These are phyloP conservation scores for Pyrochroa serraticornis DNA, from an alignment of 2,888 invertebrate genomes.

Conservation along the genomic window DNA sequence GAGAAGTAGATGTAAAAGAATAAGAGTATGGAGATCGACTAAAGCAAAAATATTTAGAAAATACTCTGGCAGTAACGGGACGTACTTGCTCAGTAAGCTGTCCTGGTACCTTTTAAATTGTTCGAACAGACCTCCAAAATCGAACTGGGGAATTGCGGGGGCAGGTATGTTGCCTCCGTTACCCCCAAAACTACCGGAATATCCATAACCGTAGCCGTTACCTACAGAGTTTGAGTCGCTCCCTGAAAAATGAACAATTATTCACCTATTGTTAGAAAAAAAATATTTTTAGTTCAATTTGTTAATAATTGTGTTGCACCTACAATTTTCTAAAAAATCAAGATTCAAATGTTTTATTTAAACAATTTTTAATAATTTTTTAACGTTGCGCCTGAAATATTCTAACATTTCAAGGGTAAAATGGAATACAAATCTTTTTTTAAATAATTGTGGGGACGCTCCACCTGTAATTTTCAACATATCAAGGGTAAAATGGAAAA, in stretches of 20 bases:
- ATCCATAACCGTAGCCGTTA: slow-evolving; percentile 37
- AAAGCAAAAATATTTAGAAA: slow-evolving; percentile 17
- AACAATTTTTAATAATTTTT: too few species aligned
- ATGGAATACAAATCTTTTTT: too few species aligned
- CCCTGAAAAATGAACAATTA: slow-evolving; percentile 8
- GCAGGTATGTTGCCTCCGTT: slow-evolving; percentile 3
- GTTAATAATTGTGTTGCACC: too few species aligned
- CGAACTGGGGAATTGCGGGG: slow-evolving; percentile 32
- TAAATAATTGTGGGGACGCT: too few species aligned
- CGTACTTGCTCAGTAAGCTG: slow-evolving; percentile 48
- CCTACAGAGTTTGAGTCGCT: slow-evolving; percentile 30
- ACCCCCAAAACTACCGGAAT: slow-evolving; percentile 43
- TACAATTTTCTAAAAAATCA: too few species aligned
- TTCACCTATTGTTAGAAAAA: background rate
- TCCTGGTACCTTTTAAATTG: slow-evolving; percentile 46
- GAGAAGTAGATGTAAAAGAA: slow-evolving; percentile 41
- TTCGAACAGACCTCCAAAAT: slow-evolving; percentile 41
- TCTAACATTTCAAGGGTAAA: too few species aligned
- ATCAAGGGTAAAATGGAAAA: too few species aligned
- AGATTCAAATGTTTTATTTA: too few species aligned
- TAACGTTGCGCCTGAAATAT: too few species aligned
- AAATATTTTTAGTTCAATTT: too few species aligned
- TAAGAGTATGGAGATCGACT: slow-evolving; percentile 42
- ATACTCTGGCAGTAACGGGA: slow-evolving; percentile 7
- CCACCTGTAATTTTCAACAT: too few species aligned